These are phyloP conservation scores for Amphiprion ocellaris DNA, from an alignment of 2,113 vertebrate genomes.

Conservation along the genomic window DNA sequence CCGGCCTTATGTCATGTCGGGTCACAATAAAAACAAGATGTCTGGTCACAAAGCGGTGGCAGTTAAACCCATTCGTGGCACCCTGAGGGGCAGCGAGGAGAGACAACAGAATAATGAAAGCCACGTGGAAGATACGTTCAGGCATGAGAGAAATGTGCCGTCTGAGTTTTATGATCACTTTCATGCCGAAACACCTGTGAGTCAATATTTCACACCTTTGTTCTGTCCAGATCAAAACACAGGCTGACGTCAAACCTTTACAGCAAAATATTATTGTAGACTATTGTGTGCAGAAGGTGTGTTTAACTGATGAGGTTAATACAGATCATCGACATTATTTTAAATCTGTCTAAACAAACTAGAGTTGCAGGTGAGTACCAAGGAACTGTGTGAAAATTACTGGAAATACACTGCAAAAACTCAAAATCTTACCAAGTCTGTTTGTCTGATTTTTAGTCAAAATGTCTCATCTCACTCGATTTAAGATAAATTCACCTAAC, in stretches of 20 bases:
- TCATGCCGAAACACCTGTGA: conserved; percentile 27
- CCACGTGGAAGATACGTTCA: conserved; percentile 9
- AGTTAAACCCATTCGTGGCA: neutral
- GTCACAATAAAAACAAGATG: conserved; percentile 46
- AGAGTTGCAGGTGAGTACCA: too few relatives aligned
- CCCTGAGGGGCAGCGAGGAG: neutral
- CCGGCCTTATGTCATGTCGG: neutral
- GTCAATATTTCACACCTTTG: conserved; percentile 5
- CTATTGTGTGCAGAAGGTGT: neutral
- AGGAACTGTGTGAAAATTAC: too few relatives aligned
- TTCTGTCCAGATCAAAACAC: conserved; percentile 13
- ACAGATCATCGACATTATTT: neutral
- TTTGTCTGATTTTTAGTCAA: too few relatives aligned
- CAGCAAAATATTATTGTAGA: neutral
- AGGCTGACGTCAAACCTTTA: neutral
- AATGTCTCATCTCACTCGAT: too few relatives aligned
- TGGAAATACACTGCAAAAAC: too few relatives aligned
- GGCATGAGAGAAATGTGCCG: conserved; percentile 8
- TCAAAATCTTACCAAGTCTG: too few relatives aligned
- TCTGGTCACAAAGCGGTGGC: neutral
- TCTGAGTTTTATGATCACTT: conserved; percentile 22
- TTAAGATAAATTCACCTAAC: too few relatives aligned
- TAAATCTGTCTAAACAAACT: neutral
- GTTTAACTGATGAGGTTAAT: too few relatives aligned
- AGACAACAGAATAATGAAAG: conserved; percentile 25